These are phyloP conservation scores for Crambe crambe DNA, from an alignment of 37 sponge, comb jelly and placozoan species.

Conservation along the genomic window DNA sequence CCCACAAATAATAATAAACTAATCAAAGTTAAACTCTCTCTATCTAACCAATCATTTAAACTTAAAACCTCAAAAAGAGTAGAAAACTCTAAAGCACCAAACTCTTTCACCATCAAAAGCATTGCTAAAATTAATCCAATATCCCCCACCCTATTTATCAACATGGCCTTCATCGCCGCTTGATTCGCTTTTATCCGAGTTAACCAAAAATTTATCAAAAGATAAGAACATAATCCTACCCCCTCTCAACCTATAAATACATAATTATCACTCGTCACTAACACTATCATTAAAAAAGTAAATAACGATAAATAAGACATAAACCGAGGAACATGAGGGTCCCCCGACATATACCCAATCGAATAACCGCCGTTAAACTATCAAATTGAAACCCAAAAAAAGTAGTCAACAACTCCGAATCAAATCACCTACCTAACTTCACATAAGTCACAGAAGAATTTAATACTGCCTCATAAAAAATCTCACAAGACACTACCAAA, in stretches of 20 bases:
- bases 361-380: conserved; percentile 75
- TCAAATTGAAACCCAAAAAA: conserved; percentile 76
- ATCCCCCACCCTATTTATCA: conserved; percentile 80
- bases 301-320: conserved; percentile 85
- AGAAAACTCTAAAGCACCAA: conserved; percentile 76
- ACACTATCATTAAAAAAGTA: conserved; percentile 86
- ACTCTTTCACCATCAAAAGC: conserved; percentile 62
- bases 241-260: conserved; percentile 87
- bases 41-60: not conserved
- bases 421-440: conserved; percentile 70
- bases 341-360: conserved; percentile 69
- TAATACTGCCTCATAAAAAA: conserved; percentile 65
- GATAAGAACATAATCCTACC: conserved; percentile 79
- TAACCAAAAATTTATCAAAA: conserved; percentile 78
- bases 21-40: conserved; percentile 46
- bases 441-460: conserved; percentile 49
- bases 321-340: conserved; percentile 77
- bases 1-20: conserved; percentile 82
- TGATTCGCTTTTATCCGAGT: conserved; percentile 78
- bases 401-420: conserved; percentile 58
- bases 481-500: conserved; percentile 47
- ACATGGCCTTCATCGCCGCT: conserved; percentile 84
- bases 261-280: conserved; percentile 85
- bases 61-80: conserved; percentile 27
- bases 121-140: conserved; percentile 75